Evolutionary conservation across 1,140 invertebrate species (phyloP).

Genomic region (Drosophila azteca): DNA sequence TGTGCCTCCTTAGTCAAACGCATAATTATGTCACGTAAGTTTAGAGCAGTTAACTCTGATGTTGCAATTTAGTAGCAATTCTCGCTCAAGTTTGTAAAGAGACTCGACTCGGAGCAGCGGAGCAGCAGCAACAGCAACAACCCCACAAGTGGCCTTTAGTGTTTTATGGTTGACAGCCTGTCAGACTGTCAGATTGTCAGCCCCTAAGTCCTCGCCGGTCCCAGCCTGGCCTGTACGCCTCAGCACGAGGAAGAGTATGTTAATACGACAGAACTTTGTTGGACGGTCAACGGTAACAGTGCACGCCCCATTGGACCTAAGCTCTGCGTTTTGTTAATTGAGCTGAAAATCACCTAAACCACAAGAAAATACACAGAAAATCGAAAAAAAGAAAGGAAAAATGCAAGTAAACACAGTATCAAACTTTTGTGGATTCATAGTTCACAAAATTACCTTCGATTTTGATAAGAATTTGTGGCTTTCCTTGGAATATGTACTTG

Average conservation of each 20-base stretch:
- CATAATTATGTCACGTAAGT: conserved; percentile 83
- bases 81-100: conserved; percentile 64
- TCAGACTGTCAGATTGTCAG: conserved; percentile 51
- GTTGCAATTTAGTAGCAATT: conserved; percentile 78
- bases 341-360: conserved; percentile 77
- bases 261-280: conserved; percentile 71
- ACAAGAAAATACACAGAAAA: conserved; percentile 34
- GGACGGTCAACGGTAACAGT: conserved; percentile 52
- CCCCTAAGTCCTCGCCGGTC: conserved; percentile 25
- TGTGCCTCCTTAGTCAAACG: conserved; percentile 69
- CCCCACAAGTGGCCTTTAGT: conserved; percentile 60
- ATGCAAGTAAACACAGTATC: too few species aligned
- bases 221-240: too few species aligned
- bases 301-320: conserved; percentile 56
- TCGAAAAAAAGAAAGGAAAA: neutral
- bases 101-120: conserved; percentile 14
- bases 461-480: too few species aligned
- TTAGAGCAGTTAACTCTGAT: conserved; percentile 79
- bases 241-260: conserved; percentile 22
- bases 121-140: conserved; percentile 13
- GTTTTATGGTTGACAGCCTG: conserved; percentile 58
- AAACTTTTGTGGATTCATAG: neutral
- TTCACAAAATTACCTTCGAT: too few species aligned
- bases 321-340: conserved; percentile 64
- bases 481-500: too few species aligned